Conservation (phyloP, 1,140 invertebrate species). For the Cherax quadricarinatus region DNA sequence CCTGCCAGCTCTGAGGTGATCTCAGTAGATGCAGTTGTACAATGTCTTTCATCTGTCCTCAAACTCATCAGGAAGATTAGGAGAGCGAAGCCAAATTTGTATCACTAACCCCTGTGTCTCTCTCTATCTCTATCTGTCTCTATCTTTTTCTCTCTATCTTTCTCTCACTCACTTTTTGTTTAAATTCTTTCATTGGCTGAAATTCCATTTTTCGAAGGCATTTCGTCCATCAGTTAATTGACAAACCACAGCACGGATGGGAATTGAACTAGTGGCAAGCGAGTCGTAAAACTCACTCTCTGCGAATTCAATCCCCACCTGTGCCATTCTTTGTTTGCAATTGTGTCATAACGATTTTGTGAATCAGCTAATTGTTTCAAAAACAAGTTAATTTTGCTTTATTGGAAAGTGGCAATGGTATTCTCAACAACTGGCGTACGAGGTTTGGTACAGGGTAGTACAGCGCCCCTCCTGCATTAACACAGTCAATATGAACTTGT, state of each 20-base stretch:
- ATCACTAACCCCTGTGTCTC: neutral
- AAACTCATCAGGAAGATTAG: conserved; percentile 53
- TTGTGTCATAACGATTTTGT: too few species aligned
- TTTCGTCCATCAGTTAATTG: conserved; percentile 24
- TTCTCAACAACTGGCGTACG: conserved; percentile 43
- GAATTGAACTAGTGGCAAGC: too few species aligned
- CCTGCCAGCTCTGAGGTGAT: conserved; percentile 45
- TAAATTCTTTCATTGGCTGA: conserved; percentile 16
- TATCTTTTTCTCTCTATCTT: too few species aligned
- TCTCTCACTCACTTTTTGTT: neutral
- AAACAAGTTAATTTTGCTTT: conserved; percentile 17
- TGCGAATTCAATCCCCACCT: too few species aligned
- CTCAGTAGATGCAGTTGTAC: conserved; percentile 8
- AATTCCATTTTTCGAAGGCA: conserved; percentile 31
- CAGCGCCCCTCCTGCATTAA: neutral
- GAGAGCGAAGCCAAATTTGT: conserved; percentile 36
- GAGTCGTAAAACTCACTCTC: too few species aligned
- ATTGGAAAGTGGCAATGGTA: conserved; percentile 12
- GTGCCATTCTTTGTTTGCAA: too few species aligned
- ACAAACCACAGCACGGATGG: too few species aligned
- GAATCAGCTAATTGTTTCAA: neutral
- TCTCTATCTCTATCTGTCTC: too few species aligned
- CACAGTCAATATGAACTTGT: too few species aligned
- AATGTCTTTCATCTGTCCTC: conserved; percentile 59
- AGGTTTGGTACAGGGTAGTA: neutral